phyloP scores from a whole-genome alignment of 2,113 vertebrate species.

The Trinectes maculatus region DNA sequence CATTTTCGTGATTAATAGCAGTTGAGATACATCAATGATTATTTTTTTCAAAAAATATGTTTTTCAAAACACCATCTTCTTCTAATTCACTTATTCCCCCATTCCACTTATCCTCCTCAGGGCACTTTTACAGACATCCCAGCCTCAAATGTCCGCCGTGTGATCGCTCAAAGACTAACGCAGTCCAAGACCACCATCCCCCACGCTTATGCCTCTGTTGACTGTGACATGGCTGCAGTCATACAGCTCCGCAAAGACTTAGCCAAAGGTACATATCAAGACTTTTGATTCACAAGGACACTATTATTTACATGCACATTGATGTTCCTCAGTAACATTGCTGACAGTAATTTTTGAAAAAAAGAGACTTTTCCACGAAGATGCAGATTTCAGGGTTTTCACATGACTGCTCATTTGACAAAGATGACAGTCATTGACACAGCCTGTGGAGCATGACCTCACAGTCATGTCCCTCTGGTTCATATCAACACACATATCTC shows the following conservation, averaged over 20 bases:
- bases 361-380: constrained; percentile 33
- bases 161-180: constrained; percentile 93
- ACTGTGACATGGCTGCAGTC: constrained; percentile 91
- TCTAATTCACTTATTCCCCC: constrained; percentile 7
- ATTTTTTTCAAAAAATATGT: background rate
- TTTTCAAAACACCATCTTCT: background rate
- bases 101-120: constrained; percentile 69
- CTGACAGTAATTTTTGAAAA: constrained; percentile 1
- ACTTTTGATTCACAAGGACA: background rate
- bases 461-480: constrained; percentile 7
- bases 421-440: constrained; percentile 19
- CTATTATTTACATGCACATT: background rate
- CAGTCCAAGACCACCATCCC: constrained; percentile 95
- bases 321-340: constrained; percentile 1
- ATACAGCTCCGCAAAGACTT: constrained; percentile 87
- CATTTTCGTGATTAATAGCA: background rate
- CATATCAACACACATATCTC: constrained; percentile 1
- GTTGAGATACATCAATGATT: background rate
- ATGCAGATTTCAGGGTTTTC: constrained; percentile 52
- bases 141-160: constrained; percentile 89
- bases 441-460: constrained; percentile 13
- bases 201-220: constrained; percentile 90
- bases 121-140: constrained; percentile 93
- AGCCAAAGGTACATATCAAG: constrained; percentile 84
- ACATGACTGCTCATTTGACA: constrained; percentile 43